Evolutionary conservation across 2,888 invertebrate genomes (phyloP).

Genomic region (Eupithecia subfuscata): DNA sequence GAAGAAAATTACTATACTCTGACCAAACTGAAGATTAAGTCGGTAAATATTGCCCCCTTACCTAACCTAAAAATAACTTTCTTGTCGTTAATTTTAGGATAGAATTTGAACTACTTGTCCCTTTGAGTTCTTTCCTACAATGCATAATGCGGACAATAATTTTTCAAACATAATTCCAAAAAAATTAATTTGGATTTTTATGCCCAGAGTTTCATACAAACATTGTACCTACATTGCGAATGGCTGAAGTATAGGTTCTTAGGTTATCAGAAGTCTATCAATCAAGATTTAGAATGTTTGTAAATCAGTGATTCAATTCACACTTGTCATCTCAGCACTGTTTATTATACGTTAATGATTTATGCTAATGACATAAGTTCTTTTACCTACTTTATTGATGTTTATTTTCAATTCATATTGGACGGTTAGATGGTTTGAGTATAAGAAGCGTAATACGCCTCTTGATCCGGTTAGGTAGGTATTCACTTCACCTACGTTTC

Average conservation of each 20-base stretch:
- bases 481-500: conserved; percentile 34
- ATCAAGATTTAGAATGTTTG: not conserved
- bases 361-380: not conserved
- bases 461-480: not conserved
- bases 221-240: too few relatives aligned
- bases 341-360: not conserved
- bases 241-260: too few relatives aligned
- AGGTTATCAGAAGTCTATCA: not conserved
- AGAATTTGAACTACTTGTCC: too few relatives aligned
- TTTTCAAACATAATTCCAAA: too few relatives aligned
- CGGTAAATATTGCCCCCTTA: too few relatives aligned
- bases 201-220: too few relatives aligned
- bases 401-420: not conserved
- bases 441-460: not conserved
- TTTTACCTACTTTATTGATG: not conserved
- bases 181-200: too few relatives aligned
- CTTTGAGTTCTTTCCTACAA: too few relatives aligned
- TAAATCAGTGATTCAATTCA: not conserved
- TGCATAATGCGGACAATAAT: too few relatives aligned
- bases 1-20: not conserved
- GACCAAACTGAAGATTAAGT: too few relatives aligned
- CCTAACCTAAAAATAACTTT: too few relatives aligned
- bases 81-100: too few relatives aligned
- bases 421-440: not conserved
- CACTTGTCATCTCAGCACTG: not conserved